Conservation (phyloP, 2,113 vertebrate genomes). For the Protomyctophum bolini region DNA sequence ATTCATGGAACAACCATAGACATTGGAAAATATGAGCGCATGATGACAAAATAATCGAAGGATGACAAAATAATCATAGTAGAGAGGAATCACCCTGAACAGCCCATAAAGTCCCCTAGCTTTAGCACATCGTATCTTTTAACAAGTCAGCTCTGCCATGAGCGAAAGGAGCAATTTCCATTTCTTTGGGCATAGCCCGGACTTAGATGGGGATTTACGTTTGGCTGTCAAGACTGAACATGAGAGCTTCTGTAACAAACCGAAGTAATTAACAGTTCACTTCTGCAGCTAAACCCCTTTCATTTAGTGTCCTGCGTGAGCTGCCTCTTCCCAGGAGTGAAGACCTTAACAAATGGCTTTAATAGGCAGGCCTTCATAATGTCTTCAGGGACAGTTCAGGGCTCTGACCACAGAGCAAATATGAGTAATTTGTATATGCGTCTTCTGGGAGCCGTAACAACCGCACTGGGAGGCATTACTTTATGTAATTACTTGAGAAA, state of each 20-base stretch:
- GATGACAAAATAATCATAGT: slow-evolving; percentile 74
- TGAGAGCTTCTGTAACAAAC: slow-evolving; percentile 69
- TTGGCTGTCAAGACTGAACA: slow-evolving; percentile 53
- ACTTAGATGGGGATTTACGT: slow-evolving; percentile 65
- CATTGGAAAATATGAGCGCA: slow-evolving; percentile 63
- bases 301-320: slow-evolving; percentile 62
- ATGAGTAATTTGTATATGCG: slow-evolving; percentile 79
- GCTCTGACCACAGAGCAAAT: slow-evolving; percentile 78
- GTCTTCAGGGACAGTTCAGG: slow-evolving; percentile 68
- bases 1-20: slow-evolving; percentile 56
- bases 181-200: slow-evolving; percentile 48
- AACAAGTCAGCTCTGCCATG: slow-evolving; percentile 53
- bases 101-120: slow-evolving; percentile 53
- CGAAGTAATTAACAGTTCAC: slow-evolving; percentile 74
- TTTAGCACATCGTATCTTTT: slow-evolving; percentile 63
- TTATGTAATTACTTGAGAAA: slow-evolving; percentile 76
- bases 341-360: slow-evolving; percentile 80
- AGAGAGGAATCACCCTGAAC: slow-evolving; percentile 62
- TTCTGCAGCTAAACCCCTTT: slow-evolving; percentile 63
- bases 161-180: slow-evolving; percentile 59
- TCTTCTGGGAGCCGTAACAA: slow-evolving; percentile 75
- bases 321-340: slow-evolving; percentile 63
- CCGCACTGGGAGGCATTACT: slow-evolving; percentile 76
- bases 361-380: slow-evolving; percentile 79
- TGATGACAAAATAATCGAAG: slow-evolving; percentile 72